Evolutionary conservation across 2,113 vertebrate genomes (phyloP), one percentile per base, ranked within the genome.

Genomic region (Lethenteron camtschaticum): DNA sequence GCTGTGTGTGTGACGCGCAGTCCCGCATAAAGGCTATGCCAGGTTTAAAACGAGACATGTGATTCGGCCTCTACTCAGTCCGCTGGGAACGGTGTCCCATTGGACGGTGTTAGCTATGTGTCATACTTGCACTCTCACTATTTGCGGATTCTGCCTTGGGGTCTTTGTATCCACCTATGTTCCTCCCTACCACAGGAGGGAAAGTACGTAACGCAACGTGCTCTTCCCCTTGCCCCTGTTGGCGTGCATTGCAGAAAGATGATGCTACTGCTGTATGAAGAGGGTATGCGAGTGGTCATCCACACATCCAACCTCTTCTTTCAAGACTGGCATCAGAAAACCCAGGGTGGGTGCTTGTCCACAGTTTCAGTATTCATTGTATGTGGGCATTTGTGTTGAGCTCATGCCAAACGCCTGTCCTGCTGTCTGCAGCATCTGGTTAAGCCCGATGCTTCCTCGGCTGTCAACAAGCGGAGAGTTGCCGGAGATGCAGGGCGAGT

Each of bases 241-340:
- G 41, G 41, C 68, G 69, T 18, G 57, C 72, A 73, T 72, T 72
- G 14, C 75, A 99, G 94, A 79, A 99, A 99, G 78, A 97, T 99
- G 92, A 97, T 99, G 91, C 72, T 99, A 20, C 75, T 99, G 71
- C 83, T 84, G 55, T 97, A 92, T 1, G 85, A 95, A 73, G 94
- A 99, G 81, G 94, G 94, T 68, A 86, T 99, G 75, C 81, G 94
- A 70, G 86, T 99, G 11, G 80, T 97, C 73, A 89, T 99, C 71
- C 82, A 88, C 74, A 99, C 94, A 4, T 87, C 92, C 68, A 99
- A 99, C 79, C 84, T 99, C 73, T 92, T 99, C 77, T 84, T 76
- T 70, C 88, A 80, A 0, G 94, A 99, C 76, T 99, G 94, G 94
- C 85, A 94, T 75, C 92, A 99, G 82, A 99, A 99, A 76, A 90